Evolutionary conservation across 2,888 invertebrate genomes (phyloP), one percentile per base, ranked within the genome.

Genomic region (Rhogogaster chlorosoma): DNA sequence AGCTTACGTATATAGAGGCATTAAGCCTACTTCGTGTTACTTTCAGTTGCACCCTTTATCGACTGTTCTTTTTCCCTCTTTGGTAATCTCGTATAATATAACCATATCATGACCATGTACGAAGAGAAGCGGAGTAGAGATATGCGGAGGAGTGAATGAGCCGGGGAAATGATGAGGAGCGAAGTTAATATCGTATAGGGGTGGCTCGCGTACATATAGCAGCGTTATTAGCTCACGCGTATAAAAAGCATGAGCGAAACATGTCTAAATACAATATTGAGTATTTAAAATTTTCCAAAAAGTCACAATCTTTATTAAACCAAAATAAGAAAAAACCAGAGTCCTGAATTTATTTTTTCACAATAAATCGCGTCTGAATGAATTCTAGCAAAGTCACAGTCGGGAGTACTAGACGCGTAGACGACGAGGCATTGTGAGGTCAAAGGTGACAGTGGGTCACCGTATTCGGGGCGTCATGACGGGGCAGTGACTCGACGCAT

Each of bases 371-470:
- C 42, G 42, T 42, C 12, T 42, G 1, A 67, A 67, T 32, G 18
- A 32, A 32, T 32, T 32, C 29, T 15, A 67, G 32, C 32, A 10
- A 32, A 67, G 32, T 32, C 12, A 32, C 29, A 67, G 15, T 5
- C 15, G 67, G 12, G 6, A 6, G 22, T 38, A 49, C 22, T 45
- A n/a, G 53, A 29, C 45, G 53, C 38, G 26, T 26, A 32, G 77
- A 26, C 26, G 42, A 45, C 9, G n/a, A 53, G 77, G 15, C 2
- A 15, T 38, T n/a, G 53, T n/a, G 53, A 26, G 80, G 57, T 80
- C 80, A 80, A 80, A 80, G 80, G 80, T 80, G 61, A 83, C 67
- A 67, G 45, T 83, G 70, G 83, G 67, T 83, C 83, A 83, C 67
- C 67, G 67, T n/a, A 53, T 83, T 70, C 83, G 83, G 83, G 67